Evolutionary conservation across 2,797 vertebrate genomes (phyloP).

Genomic region (Ctenosaura bakeri): DNA sequence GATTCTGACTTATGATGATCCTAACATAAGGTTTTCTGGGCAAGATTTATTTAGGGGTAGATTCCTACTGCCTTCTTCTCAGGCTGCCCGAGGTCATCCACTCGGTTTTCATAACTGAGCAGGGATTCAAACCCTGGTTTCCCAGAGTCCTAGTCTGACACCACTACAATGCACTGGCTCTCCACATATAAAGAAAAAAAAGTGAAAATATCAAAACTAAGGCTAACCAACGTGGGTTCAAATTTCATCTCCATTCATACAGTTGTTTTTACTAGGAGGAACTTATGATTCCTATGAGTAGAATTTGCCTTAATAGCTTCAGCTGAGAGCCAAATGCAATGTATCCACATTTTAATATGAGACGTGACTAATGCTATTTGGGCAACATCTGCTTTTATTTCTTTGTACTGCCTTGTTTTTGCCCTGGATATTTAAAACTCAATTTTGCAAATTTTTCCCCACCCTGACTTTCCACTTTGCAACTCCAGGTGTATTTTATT

Average conservation of each 20-base stretch:
- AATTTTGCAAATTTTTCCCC: background rate
- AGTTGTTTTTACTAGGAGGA: background rate
- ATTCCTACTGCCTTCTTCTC: too few relatives aligned
- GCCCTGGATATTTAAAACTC: slow-evolving; percentile 28
- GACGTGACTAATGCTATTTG: background rate
- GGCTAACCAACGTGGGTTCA: background rate
- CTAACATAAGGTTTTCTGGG: too few relatives aligned
- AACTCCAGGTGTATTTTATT: background rate
- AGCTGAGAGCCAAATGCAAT: background rate
- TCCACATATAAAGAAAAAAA: background rate
- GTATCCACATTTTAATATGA: background rate
- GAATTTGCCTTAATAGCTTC: background rate
- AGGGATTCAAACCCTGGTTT: too few relatives aligned
- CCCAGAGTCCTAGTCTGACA: too few relatives aligned
- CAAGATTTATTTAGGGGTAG: too few relatives aligned
- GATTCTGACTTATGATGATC: too few relatives aligned
- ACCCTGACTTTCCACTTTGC: background rate
- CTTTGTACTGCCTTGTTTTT: background rate
- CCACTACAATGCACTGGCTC: too few relatives aligned
- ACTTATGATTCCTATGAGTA: background rate
- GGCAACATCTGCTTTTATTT: slow-evolving; percentile 37
- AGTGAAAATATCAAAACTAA: background rate
- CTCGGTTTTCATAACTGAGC: too few relatives aligned
- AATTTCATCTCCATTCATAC: background rate
- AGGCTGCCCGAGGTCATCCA: too few relatives aligned